Evolutionary conservation across 2,797 vertebrate species (phyloP).

Genomic region (Erpetoichthys calabaricus): DNA sequence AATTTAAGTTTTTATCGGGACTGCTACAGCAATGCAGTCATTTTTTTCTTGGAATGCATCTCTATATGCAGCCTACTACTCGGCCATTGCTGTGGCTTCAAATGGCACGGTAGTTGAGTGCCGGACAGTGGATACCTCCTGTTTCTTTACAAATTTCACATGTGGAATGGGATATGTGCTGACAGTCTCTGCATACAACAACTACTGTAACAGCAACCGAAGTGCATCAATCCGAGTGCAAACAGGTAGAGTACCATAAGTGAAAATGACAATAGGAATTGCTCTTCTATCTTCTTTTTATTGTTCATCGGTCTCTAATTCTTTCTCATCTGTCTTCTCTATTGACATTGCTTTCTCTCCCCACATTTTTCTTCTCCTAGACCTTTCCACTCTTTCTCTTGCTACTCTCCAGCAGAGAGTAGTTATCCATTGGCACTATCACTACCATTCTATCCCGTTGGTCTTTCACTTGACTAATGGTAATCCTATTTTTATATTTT

Average conservation of each 20-base stretch:
- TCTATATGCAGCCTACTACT: constrained; percentile 31
- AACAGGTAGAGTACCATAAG: constrained; percentile 37
- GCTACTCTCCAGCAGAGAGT: too few species aligned
- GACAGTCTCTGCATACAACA: constrained; percentile 29
- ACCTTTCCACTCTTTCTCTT: too few species aligned
- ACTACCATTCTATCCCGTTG: too few species aligned
- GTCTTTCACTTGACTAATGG: too few species aligned
- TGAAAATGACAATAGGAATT: neutral
- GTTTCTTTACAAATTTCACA: constrained; percentile 44
- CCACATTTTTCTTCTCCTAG: too few species aligned
- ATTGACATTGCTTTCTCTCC: too few species aligned
- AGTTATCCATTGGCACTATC: too few species aligned
- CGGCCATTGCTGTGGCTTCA: constrained; percentile 32
- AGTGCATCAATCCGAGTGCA: constrained; percentile 32
- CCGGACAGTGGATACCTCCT: constrained; percentile 39
- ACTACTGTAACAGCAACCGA: constrained; percentile 24
- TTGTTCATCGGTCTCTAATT: too few species aligned
- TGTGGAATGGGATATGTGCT: constrained; percentile 52
- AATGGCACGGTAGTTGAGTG: constrained; percentile 35
- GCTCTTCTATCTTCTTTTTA: neutral
- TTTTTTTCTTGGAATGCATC: constrained; percentile 45
- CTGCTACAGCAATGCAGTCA: constrained; percentile 45
- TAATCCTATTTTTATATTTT: too few species aligned
- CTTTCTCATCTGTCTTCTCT: too few species aligned
- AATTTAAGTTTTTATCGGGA: constrained; percentile 35